Percentiles rank a stretch among this genome's conserved stretches.
phyloP scores from a whole-genome alignment of 2,113 vertebrate genomes.

The Tor tambroides region DNA sequence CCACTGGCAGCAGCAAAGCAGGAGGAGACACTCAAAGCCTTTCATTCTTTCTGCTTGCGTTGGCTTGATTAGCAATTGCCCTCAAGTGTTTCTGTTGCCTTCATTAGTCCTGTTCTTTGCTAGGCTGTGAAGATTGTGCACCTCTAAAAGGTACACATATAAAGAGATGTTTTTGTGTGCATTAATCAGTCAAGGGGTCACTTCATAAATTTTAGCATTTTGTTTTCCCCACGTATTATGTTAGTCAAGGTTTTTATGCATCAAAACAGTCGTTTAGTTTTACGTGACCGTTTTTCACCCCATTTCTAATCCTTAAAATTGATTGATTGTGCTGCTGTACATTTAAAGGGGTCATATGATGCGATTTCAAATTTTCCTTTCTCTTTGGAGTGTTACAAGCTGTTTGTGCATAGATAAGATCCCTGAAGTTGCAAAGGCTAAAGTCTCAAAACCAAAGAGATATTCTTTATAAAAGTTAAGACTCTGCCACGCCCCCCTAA shows the following conservation, averaged over 20 bases:
- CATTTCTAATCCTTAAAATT: background rate
- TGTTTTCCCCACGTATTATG: background rate
- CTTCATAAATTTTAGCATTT: background rate
- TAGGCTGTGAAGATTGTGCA: background rate
- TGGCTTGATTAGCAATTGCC: slow-evolving; percentile 47
- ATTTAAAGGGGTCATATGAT: no score
- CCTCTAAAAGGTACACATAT: background rate
- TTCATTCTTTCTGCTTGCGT: slow-evolving; percentile 37
- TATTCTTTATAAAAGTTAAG: no score
- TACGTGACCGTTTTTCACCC: background rate
- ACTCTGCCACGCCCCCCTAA: no score
- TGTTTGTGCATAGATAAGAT: no score
- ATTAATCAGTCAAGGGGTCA: background rate
- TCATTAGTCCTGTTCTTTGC: slow-evolving; percentile 1
- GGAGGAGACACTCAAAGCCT: slow-evolving; percentile 43
- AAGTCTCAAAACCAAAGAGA: no score
- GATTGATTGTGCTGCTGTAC: background rate
- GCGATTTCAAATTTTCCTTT: no score
- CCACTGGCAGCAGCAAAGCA: slow-evolving; percentile 51
- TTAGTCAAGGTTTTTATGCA: background rate
- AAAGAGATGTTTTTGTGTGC: background rate
- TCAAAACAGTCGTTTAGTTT: background rate
- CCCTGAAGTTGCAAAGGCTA: no score
- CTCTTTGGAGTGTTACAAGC: no score
- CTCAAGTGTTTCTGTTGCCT: slow-evolving; percentile 15